These are phyloP conservation scores for Amphipoea oculea DNA, from an alignment of 2,888 invertebrate genomes.

Conservation along the genomic window DNA sequence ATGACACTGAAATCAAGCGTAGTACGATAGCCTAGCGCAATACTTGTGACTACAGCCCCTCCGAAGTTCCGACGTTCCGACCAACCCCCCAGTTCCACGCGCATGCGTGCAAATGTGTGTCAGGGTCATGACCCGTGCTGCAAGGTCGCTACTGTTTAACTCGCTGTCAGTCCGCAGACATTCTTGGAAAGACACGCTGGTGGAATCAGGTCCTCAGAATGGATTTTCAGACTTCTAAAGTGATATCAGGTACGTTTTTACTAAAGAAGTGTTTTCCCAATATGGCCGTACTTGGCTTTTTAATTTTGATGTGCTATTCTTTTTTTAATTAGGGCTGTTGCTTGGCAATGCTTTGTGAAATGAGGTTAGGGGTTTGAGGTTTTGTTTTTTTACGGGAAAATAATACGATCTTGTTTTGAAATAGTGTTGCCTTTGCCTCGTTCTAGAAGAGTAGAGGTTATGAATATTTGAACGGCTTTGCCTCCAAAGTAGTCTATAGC, in stretches of 20 bases:
- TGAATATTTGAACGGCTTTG: slow-evolving; percentile 2
- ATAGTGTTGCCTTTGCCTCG: background rate
- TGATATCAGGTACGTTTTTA: slow-evolving; percentile 74
- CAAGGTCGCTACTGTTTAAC: slow-evolving; percentile 88
- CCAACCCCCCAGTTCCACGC: slow-evolving; percentile 59
- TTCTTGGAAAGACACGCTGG: slow-evolving; percentile 54
- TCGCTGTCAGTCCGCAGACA: slow-evolving; percentile 70
- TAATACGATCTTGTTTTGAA: slow-evolving; percentile 4
- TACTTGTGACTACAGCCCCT: slow-evolving; percentile 33
- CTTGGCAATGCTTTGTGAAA: slow-evolving; percentile 33
- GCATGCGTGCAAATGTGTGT: slow-evolving; percentile 85
- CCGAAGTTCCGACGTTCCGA: slow-evolving; percentile 20
- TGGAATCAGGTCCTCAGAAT: slow-evolving; percentile 64
- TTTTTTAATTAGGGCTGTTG: slow-evolving; percentile 45
- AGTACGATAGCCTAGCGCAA: slow-evolving; percentile 19
- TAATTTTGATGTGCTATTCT: slow-evolving; percentile 16
- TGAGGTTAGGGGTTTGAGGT: slow-evolving; percentile 11
- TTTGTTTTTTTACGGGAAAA: slow-evolving; percentile 14
- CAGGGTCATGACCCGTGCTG: slow-evolving; percentile 83
- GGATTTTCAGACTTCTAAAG: slow-evolving; percentile 78
- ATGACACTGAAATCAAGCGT: slow-evolving; percentile 33
- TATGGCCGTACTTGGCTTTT: slow-evolving; percentile 24
- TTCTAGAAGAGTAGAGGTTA: background rate
- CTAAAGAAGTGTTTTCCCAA: background rate
- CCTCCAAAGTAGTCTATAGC: background rate